Percentiles rank a stretch among this genome's conserved stretches.
Evolutionary conservation across 2,113 vertebrate genomes (phyloP).

Genomic region (Mus musculus): DNA sequence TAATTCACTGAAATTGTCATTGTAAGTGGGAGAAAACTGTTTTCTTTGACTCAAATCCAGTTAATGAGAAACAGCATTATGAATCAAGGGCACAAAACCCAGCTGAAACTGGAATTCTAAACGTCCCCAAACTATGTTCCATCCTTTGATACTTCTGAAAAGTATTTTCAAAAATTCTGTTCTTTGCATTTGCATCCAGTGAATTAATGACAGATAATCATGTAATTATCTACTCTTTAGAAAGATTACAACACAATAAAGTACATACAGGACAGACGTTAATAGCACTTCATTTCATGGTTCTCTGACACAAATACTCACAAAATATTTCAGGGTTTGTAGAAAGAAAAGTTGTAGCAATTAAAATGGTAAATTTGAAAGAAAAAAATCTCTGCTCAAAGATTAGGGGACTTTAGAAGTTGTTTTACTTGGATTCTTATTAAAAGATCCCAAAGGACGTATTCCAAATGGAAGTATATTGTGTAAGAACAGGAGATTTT

Average conservation of each 20-base stretch:
- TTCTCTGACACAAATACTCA: constrained; percentile 56
- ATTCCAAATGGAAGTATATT: neutral
- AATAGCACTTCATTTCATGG: constrained; percentile 64
- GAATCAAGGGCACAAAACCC: neutral
- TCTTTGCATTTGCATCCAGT: constrained; percentile 33
- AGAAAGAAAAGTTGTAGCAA: neutral
- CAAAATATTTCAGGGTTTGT: neutral
- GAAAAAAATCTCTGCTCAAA: neutral
- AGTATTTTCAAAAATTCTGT: neutral
- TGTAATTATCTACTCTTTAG: constrained; percentile 53
- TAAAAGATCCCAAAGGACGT: constrained; percentile 15
- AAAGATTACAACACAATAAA: constrained; percentile 15
- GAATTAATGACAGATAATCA: constrained; percentile 45
- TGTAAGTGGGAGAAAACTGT: constrained; percentile 37
- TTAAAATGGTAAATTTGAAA: constrained; percentile 26
- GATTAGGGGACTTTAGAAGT: neutral
- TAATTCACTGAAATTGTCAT: neutral
- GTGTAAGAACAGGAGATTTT: neutral
- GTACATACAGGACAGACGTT: neutral
- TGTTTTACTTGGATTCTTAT: neutral
- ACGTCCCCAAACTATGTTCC: constrained; percentile 21
- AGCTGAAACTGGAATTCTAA: neutral
- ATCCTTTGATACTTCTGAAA: neutral
- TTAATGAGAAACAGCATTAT: constrained; percentile 48
- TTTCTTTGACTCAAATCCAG: constrained; percentile 55